Conservation (phyloP, 1,140 invertebrate species). For the Heliothis virescens region DNA sequence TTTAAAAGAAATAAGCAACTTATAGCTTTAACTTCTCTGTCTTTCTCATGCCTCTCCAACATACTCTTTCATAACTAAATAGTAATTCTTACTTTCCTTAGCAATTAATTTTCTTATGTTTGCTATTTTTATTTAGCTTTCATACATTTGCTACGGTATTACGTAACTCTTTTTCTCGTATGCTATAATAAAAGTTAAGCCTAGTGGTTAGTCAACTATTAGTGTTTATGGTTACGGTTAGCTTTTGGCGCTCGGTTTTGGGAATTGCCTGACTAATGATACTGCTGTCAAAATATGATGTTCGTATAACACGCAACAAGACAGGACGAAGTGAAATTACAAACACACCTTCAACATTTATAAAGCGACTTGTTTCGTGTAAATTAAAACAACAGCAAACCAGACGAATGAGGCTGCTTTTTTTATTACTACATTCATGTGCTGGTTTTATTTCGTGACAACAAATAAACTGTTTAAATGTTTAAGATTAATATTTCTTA, state of each 20-base stretch:
- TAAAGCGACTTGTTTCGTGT: slow-evolving; percentile 13
- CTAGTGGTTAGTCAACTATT: not conserved
- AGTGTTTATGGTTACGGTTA: not conserved
- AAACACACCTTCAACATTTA: slow-evolving; percentile 13
- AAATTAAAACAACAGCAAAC: slow-evolving; percentile 17
- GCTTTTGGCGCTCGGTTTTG: not conserved
- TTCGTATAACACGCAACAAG: slow-evolving; percentile 24
- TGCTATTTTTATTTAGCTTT: not conserved
- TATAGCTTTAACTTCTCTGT: not conserved
- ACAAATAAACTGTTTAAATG: not conserved
- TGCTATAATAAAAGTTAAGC: not conserved
- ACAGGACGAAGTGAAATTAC: slow-evolving; percentile 21
- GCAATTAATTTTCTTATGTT: not conserved
- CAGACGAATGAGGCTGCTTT: not conserved
- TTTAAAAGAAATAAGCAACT: not conserved
- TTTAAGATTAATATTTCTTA: not conserved
- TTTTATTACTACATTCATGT: slow-evolving; percentile 5
- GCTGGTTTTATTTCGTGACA: not conserved
- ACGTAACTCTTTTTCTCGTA: not conserved
- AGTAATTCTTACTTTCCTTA: not conserved
- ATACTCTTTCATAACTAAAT: not conserved
- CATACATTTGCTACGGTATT: not conserved
- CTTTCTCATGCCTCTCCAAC: not conserved
- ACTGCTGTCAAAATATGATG: slow-evolving; percentile 14
- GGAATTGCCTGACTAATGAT: not conserved